Evolutionary conservation across 2,113 vertebrate genomes (phyloP).

Genomic region (Telmatochromis sp.): DNA sequence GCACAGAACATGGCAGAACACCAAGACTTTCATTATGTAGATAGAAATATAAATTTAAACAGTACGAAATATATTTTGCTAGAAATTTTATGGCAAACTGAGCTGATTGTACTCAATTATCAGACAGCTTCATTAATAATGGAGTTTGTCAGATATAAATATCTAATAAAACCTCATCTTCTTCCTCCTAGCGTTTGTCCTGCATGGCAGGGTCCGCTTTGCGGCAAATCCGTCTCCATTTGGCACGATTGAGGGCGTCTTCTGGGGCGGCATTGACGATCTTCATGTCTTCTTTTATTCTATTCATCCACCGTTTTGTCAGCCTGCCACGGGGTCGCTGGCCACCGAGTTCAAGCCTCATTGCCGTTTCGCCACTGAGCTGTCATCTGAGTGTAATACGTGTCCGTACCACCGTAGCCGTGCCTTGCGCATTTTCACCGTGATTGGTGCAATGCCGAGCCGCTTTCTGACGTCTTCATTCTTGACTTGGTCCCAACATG

Average conservation of each 20-base stretch:
- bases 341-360: not conserved
- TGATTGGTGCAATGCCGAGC: not conserved
- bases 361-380: not conserved
- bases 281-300: not conserved
- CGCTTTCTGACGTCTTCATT: not conserved
- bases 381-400: fast-evolving
- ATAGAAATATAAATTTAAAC: not conserved
- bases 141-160: not conserved
- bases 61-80: not conserved
- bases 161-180: not conserved
- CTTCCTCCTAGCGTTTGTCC: not conserved
- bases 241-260: not conserved
- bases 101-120: not conserved
- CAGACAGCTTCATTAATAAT: not conserved
- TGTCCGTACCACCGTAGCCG: fast-evolving
- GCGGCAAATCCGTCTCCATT: not conserved
- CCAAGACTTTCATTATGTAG: not conserved
- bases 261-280: not conserved
- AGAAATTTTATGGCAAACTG: not conserved
- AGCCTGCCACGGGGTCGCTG: fast-evolving
- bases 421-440: not conserved
- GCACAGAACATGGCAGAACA: not conserved
- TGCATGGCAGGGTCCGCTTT: not conserved
- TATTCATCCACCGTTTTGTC: fast-evolving
- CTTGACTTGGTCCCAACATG: fast-evolving